phyloP scores from a whole-genome alignment of 2,797 vertebrate species.

The Artibeus jamaicensis region DNA sequence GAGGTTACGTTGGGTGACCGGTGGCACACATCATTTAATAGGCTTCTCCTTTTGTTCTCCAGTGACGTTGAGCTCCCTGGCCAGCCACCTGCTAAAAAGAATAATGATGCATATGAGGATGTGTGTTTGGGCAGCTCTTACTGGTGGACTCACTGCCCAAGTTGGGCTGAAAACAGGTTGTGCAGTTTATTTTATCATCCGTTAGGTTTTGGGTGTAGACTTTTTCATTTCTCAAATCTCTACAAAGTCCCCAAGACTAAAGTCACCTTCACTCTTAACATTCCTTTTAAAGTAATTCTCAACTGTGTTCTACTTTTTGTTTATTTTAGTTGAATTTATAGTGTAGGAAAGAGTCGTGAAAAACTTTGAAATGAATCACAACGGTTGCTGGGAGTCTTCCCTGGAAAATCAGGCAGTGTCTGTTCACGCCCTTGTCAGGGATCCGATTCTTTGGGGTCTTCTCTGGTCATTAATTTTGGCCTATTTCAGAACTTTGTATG shows the following conservation, averaged over 20 bases:
- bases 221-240: not conserved
- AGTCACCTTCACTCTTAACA: not conserved
- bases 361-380: not conserved
- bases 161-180: not conserved
- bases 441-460: not conserved
- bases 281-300: not conserved
- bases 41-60: not conserved
- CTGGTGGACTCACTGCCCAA: not conserved
- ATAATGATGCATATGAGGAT: not conserved
- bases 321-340: not conserved
- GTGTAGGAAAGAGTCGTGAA: not conserved
- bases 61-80: not conserved
- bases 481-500: not conserved
- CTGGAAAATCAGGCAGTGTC: not conserved
- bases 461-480: not conserved
- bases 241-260: not conserved
- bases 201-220: not conserved
- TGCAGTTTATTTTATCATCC: not conserved
- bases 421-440: accelerated
- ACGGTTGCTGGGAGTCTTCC: not conserved
- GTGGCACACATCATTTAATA: not conserved
- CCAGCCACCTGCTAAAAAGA: not conserved
- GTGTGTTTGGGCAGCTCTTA: not conserved
- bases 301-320: not conserved
- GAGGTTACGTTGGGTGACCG: not conserved